A percentile compares a stretch with the other conserved stretches of the same genome.
These are phyloP conservation scores for Chrysaora quinquecirrha DNA, from an alignment of 30 jellyfish, hydroid and myxozoan genomes.

Conservation along the genomic window DNA sequence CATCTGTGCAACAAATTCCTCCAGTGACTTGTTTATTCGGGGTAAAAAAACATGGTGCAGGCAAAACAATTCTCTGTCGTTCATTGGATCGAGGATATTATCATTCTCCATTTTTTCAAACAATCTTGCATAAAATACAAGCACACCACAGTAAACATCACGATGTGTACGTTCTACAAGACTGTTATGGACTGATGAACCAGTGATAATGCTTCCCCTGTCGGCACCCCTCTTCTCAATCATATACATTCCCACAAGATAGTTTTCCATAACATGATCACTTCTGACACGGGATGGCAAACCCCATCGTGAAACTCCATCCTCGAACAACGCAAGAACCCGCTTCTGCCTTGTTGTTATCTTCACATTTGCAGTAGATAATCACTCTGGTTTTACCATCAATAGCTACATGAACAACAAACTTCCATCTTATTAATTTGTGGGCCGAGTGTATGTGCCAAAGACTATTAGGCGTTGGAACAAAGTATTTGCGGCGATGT, in stretches of 20 bases:
- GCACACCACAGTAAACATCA: background rate
- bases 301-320: constrained; percentile 9
- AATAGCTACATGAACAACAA: background rate
- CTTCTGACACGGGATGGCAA: constrained; percentile 10
- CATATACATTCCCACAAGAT: too few relatives aligned
- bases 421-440: background rate
- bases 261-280: constrained; percentile 6
- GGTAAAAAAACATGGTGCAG: background rate
- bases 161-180: background rate
- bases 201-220: background rate
- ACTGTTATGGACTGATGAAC: background rate
- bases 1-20: too few relatives aligned
- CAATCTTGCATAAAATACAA: background rate
- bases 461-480: background rate
- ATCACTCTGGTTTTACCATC: constrained; percentile 21
- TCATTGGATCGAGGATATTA: background rate
- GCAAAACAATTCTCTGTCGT: background rate
- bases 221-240: background rate
- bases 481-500: background rate
- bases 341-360: constrained; percentile 19
- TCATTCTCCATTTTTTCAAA: background rate
- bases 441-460: background rate
- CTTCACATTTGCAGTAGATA: background rate
- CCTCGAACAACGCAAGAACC: constrained; percentile 8
- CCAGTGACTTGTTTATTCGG: too few relatives aligned